Base-by-base conservation (phyloP, 2,797 vertebrate genomes). In the Poeciliopsis presidionis region DNA sequence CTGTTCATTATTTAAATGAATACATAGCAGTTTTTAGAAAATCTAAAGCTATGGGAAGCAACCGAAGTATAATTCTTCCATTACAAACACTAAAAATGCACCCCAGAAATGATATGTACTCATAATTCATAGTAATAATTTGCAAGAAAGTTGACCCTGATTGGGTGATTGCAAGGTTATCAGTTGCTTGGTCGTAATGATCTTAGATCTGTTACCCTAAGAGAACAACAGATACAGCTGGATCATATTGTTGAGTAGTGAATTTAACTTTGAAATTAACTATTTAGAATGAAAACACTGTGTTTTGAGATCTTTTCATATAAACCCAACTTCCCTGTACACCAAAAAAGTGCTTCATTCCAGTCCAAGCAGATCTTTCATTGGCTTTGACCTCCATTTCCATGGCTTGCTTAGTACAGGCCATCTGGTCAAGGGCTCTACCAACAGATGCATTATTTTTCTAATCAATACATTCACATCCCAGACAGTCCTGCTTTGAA, bases 391-490 rank as follows among this genome's bases (percentile, higher is more conserved):
- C 90, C 85, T 85, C 85, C 76, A 65, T 22, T 73, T 70, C 73
- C 72, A 65, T 51, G 82, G 33, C 77, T 78, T 7, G 4, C 81
- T 77, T 75, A 41, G 77, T 73, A 13, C 47, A 63, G 87, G 79
- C 85, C 84, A 86, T 83, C 72, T 81, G 89, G 87, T 93, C 89
- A 92, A 89, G 88, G 90, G 75, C 92, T 92, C 83, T 71, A 78
- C 89, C 92, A 84, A 80, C 89, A 89, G 84, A 94, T 87, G 87
- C 90, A 90, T 93, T 89, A 85, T 89, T 93, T 91, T 82, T 86
- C 87, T 87, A 92, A 95, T 95, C 94, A 87, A 94, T 95, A 93
- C 73, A 65, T 81, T 73, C 55, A 81, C 87, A 81, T 89, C 84
- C 84, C 82, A 89, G 89, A 91, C 90, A 88, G 89, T 86, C 85